Evolutionary conservation across 2,888 invertebrate species (phyloP).

Genomic region (Fissipunctia ypsillon): DNA sequence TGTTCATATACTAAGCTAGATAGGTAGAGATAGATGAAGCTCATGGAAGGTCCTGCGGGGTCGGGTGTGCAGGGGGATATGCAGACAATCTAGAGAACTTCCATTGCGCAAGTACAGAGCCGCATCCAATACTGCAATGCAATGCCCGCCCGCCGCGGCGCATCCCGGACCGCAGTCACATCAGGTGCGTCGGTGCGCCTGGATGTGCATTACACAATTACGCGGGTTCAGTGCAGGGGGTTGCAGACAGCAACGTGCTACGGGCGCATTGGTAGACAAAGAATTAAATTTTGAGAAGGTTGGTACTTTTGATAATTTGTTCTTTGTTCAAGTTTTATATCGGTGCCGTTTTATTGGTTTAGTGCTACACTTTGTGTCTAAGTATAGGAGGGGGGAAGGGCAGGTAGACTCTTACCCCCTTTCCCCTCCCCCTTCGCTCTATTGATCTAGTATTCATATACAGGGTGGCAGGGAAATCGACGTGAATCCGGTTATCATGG

Average conservation of each 20-base stretch:
- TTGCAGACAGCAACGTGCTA: background rate
- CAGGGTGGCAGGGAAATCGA: too few relatives aligned
- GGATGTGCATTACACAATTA: background rate
- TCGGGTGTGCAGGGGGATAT: background rate
- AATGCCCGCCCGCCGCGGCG: background rate
- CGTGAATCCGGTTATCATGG: too few relatives aligned
- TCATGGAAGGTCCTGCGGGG: background rate
- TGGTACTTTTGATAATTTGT: background rate
- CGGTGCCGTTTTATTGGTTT: background rate
- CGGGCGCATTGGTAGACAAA: background rate
- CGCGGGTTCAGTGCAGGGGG: background rate
- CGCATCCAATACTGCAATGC: background rate
- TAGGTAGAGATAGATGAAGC: background rate
- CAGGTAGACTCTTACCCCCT: background rate
- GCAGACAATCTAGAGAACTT: background rate
- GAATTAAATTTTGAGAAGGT: background rate
- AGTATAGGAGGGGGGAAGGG: background rate
- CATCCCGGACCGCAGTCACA: background rate
- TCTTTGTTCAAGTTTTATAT: background rate
- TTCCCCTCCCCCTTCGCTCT: too few relatives aligned
- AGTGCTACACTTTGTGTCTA: background rate
- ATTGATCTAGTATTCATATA: background rate
- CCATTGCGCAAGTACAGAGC: constrained; percentile 7
- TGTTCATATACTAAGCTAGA: background rate
- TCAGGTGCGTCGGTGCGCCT: background rate